Base-by-base conservation (phyloP, 2,797 vertebrate species). In the Hirundo rustica region DNA sequence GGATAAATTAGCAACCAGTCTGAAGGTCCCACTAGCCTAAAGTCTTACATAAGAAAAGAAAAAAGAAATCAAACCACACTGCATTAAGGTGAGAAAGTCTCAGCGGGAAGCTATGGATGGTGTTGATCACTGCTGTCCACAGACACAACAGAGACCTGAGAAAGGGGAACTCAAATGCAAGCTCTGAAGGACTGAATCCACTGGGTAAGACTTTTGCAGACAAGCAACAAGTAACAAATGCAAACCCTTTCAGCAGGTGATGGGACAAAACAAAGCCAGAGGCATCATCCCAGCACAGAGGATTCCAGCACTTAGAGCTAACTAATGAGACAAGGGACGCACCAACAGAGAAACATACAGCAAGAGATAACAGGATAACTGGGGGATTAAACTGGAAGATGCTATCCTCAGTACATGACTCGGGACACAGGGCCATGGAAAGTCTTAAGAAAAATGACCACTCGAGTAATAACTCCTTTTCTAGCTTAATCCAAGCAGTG, bases 351-450 rank as follows among this genome's bases (percentile, higher is more conserved):
- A 90, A 78, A 67, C 25, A 40, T 3, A 51, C 10, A 9, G 26
- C 1, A 0, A n/a, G 38, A 74, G n/a, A 13, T 10, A 72, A 26
- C 6, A 19, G 0, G 1, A 48, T 40, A 68, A 7, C 0, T 47
- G 36, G 27, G 38, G 62, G 44, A 54, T 55, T n/a, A 58, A 78
- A 51, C 17, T 65, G 47, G 83, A 89, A 77, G 36, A 70, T 34
- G 30, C 1, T 5, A 14, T 22, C 47, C 67, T 62, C 60, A 53
- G 36, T 23, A 61, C n/a, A 3, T 16, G 8, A 58, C 20, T 11
- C 36, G n/a, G 44, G 84, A 71, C 47, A 76, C 8, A 27, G 7
- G 8, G 20, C 21, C 27, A 30, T 25, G 16, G 32, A 16, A 75
- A 76, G 17, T 16, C 36, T 51, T 29, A 36, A 30, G 20, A 51